Conservation (phyloP, 1,140 invertebrate genomes). For the Aphis gossypii region DNA sequence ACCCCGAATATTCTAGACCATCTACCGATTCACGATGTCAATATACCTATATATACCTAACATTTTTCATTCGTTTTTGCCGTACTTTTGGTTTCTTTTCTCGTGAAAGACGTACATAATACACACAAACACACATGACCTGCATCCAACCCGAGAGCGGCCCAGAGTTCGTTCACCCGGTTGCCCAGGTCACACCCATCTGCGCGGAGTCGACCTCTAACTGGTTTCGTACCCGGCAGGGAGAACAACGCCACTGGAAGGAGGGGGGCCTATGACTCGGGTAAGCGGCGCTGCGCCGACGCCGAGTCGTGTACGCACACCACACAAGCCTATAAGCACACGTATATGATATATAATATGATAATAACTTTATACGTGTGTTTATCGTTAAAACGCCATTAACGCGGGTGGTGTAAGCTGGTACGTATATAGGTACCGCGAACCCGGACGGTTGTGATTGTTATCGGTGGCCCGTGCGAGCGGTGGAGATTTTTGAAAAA, state of each 20-base stretch:
- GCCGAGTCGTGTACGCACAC: neutral
- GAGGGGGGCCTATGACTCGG: neutral
- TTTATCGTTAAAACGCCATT: constrained; percentile 2
- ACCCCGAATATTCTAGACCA: neutral
- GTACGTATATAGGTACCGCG: neutral
- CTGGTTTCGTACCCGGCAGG: constrained; percentile 41
- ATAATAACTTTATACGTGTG: neutral
- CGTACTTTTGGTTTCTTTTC: constrained; percentile 52
- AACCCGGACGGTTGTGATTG: neutral
- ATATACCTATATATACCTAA: neutral
- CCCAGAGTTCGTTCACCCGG: constrained; percentile 35
- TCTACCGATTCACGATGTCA: neutral
- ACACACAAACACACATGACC: constrained; percentile 26
- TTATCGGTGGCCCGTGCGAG: neutral
- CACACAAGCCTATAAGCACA: neutral
- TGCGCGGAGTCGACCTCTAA: constrained; percentile 49
- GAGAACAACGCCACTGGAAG: neutral
- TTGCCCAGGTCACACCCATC: constrained; percentile 54
- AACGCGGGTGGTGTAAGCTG: neutral
- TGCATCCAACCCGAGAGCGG: constrained; percentile 33
- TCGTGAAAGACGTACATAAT: neutral
- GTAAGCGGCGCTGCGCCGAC: constrained; percentile 1
- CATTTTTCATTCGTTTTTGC: neutral
- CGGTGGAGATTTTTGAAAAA: neutral
- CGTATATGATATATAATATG: neutral